These are phyloP conservation scores for Stenurella melanura DNA, from an alignment of 2,888 invertebrate species.

Conservation along the genomic window DNA sequence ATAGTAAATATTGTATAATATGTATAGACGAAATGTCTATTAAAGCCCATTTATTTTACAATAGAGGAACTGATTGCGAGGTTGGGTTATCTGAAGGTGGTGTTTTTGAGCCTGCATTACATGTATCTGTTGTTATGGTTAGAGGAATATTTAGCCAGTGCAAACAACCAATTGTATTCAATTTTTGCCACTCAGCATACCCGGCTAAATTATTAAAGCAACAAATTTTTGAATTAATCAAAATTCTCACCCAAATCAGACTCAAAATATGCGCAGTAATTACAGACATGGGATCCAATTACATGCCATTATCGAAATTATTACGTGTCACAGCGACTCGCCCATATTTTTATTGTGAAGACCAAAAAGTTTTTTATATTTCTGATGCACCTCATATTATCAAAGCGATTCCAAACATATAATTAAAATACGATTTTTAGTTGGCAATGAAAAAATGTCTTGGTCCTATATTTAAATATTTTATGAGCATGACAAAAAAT, in stretches of 20 bases:
- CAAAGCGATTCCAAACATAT: constrained; percentile 54
- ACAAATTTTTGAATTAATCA: constrained; percentile 23
- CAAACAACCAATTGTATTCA: constrained; percentile 53
- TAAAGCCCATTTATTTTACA: constrained; percentile 50
- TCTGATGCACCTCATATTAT: constrained; percentile 56
- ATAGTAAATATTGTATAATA: constrained; percentile 34
- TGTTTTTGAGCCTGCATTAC: constrained; percentile 40
- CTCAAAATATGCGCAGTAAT: constrained; percentile 45
- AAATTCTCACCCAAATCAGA: constrained; percentile 38
- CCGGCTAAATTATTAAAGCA: constrained; percentile 31
- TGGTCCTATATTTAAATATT: too few species aligned
- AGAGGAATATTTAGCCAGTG: constrained; percentile 49
- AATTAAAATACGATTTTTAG: constrained; percentile 21
- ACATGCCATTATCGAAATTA: constrained; percentile 41
- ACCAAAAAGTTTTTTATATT: constrained; percentile 52
- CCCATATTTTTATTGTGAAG: constrained; percentile 49
- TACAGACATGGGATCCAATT: constrained; percentile 45
- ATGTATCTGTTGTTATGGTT: constrained; percentile 47
- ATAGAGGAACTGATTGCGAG: constrained; percentile 41
- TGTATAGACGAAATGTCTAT: constrained; percentile 52
- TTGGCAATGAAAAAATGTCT: too few species aligned
- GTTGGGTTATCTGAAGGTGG: constrained; percentile 46
- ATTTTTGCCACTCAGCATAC: constrained; percentile 34
- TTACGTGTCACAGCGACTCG: constrained; percentile 45
- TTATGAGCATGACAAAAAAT: too few species aligned